Conservation (phyloP, 2,888 invertebrate species). For the Lepas anatifera region DNA sequence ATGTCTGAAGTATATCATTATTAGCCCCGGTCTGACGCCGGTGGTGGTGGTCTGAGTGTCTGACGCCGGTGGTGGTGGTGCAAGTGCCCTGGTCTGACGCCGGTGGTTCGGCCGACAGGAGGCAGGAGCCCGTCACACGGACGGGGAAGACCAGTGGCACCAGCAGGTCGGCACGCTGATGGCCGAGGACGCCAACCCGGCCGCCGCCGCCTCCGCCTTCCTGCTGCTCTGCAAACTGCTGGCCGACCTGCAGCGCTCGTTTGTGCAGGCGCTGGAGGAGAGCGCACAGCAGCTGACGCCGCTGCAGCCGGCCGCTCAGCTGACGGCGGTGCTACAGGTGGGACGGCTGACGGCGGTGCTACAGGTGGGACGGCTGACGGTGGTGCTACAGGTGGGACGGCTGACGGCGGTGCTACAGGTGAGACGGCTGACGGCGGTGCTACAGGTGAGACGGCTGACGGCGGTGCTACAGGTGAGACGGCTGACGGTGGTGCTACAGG, state of each 20-base stretch:
- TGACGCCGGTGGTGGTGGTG: no score
- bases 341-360: background rate
- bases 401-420: no score
- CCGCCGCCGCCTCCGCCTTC: background rate
- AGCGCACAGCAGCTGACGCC: background rate
- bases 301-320: background rate
- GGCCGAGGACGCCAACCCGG: background rate
- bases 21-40: no score
- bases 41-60: no score
- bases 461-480: no score
- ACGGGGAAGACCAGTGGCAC: background rate
- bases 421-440: no score
- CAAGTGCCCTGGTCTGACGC: no score
- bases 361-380: background rate
- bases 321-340: background rate
- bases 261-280: background rate
- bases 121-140: background rate
- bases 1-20: no score
- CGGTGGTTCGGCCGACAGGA: no score
- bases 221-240: slow-evolving; percentile 3
- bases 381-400: no score
- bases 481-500: no score
- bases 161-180: background rate
- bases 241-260: background rate
- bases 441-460: no score